A percentile compares a stretch with the other conserved stretches of the same genome.
Conservation (phyloP, 2,888 invertebrate species). For the Chouioia cunea region DNA sequence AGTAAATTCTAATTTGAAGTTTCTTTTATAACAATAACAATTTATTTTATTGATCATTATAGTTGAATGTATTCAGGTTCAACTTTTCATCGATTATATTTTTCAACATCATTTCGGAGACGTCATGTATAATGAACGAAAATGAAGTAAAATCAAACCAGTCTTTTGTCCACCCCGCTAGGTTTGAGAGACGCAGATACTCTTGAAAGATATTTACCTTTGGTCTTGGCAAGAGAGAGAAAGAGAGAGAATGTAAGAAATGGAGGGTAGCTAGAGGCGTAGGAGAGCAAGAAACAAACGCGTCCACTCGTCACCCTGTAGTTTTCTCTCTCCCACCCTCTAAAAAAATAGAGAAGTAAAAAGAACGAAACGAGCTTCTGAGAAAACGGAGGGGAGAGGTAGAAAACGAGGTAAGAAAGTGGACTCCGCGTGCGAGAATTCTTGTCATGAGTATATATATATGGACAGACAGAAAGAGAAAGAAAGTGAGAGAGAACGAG, state of each 20-base stretch:
- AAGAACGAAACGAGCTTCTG: background rate
- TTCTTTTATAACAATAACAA: no score
- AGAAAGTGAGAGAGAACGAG: background rate
- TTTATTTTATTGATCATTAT: no score
- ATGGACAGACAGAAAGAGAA: no score
- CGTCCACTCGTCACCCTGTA: conserved; percentile 7
- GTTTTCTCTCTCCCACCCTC: background rate
- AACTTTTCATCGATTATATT: no score
- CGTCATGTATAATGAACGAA: conserved; percentile 6
- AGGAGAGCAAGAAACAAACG: conserved; percentile 16
- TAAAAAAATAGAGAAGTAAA: conserved; percentile 24
- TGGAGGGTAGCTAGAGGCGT: no score
- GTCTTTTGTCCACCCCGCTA: conserved; percentile 25
- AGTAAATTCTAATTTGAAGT: no score
- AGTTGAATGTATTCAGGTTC: no score
- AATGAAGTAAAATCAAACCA: background rate
- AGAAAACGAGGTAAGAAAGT: conserved; percentile 39
- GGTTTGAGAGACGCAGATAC: conserved; percentile 17
- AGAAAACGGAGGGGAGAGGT: background rate
- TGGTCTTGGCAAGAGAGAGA: background rate
- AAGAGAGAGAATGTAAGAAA: conserved; percentile 1
- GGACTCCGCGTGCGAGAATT: conserved; percentile 4
- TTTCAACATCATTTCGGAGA: no score
- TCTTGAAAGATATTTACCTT: conserved; percentile 30
- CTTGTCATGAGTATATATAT: no score